A percentile compares a stretch with the other conserved stretches of the same genome.
Evolutionary conservation across 2,888 invertebrate genomes (phyloP).

Genomic region (Opisthograptis luteolata): DNA sequence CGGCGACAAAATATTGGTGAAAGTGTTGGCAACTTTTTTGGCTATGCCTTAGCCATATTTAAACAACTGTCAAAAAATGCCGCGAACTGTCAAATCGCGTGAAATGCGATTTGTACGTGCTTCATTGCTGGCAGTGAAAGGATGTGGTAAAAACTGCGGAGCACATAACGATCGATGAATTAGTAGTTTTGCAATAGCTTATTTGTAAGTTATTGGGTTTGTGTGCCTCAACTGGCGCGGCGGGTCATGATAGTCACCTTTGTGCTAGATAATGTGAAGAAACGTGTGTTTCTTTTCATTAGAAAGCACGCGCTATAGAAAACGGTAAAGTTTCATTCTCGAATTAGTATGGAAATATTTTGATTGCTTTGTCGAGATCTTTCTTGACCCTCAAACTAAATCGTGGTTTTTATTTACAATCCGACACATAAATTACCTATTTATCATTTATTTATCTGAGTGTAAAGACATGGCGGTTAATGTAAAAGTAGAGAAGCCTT

Average conservation of each 20-base stretch:
- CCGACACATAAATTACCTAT: too few species aligned
- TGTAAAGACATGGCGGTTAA: too few species aligned
- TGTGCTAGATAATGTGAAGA: slow-evolving; percentile 56
- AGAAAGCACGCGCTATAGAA: slow-evolving; percentile 49
- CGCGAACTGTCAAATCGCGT: slow-evolving; percentile 46
- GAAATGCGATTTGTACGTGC: slow-evolving; percentile 37
- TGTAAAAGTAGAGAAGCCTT: too few species aligned
- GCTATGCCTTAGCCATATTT: slow-evolving; percentile 44
- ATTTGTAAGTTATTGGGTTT: slow-evolving; percentile 45
- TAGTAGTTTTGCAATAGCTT: slow-evolving; percentile 40
- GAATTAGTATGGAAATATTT: slow-evolving; percentile 36
- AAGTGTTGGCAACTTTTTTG: slow-evolving; percentile 60
- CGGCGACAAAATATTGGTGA: slow-evolving; percentile 61
- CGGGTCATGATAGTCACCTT: slow-evolving; percentile 60
- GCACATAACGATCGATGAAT: slow-evolving; percentile 36
- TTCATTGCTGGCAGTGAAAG: slow-evolving; percentile 44
- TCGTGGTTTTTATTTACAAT: not conserved
- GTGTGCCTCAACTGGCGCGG: slow-evolving; percentile 44
- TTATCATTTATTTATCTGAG: too few species aligned
- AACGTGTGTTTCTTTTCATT: slow-evolving; percentile 49
- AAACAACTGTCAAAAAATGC: slow-evolving; percentile 57
- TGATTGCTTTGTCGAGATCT: slow-evolving; percentile 6
- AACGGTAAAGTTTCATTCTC: slow-evolving; percentile 34
- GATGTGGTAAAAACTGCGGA: slow-evolving; percentile 33
- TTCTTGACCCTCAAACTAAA: slow-evolving; percentile 9